phyloP scores from a whole-genome alignment of 2,888 invertebrate genomes.

The Peribatodes rhomboidaria region DNA sequence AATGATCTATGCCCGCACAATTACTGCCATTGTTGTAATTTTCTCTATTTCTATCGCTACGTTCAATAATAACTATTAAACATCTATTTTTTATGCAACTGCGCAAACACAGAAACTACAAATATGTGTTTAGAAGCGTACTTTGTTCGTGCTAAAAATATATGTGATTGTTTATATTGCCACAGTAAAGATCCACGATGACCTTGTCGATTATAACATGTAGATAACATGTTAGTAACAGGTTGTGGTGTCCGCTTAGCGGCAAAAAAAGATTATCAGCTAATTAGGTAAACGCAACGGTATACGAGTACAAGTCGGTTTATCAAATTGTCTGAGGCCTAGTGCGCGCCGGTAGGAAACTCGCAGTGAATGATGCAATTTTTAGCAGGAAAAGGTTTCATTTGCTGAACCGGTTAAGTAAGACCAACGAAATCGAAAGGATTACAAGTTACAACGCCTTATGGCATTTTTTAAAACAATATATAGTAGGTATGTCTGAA shows the following conservation, averaged over 20 bases:
- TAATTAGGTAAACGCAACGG: conserved; percentile 5
- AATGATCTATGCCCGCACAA: too few relatives aligned
- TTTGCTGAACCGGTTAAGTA: conserved; percentile 13
- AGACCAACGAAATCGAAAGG: background rate
- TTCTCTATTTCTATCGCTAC: too few relatives aligned
- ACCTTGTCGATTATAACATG: conserved; percentile 12
- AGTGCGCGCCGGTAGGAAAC: conserved; percentile 5
- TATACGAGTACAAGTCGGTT: too few relatives aligned
- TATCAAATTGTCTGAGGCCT: background rate
- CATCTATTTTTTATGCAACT: background rate
- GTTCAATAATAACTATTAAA: background rate
- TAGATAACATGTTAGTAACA: background rate
- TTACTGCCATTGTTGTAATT: too few relatives aligned
- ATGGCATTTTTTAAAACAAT: background rate
- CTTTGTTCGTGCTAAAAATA: conserved; percentile 11
- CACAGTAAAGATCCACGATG: conserved; percentile 1
- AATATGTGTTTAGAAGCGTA: conserved; percentile 1
- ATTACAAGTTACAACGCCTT: background rate
- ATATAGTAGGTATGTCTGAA: too few relatives aligned
- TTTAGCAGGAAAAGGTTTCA: conserved; percentile 18
- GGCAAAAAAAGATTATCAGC: background rate
- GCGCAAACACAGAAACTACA: background rate
- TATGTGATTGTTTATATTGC: background rate
- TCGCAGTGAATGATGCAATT: conserved; percentile 18
- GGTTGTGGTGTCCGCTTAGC: conserved; percentile 4